These are phyloP conservation scores for Phrynosoma platyrhinos DNA, from an alignment of 2,113 vertebrate genomes.

Conservation along the genomic window DNA sequence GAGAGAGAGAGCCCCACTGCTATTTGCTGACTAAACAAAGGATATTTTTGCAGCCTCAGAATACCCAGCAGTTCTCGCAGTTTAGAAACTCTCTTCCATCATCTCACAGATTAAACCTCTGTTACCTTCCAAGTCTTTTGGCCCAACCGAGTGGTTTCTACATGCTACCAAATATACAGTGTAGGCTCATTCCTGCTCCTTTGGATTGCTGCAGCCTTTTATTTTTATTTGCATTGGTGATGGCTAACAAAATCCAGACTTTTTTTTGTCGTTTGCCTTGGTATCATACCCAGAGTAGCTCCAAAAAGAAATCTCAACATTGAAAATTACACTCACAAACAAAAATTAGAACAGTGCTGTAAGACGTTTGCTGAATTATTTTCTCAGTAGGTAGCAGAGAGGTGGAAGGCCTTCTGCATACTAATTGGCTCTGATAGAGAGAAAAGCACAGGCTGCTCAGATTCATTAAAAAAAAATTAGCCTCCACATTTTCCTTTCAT, in stretches of 20 bases:
- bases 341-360: background rate
- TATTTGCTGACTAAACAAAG: constrained; percentile 35
- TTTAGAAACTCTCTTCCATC: background rate
- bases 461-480: background rate
- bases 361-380: background rate
- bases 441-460: background rate
- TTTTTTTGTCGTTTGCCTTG: background rate
- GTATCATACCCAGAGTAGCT: background rate
- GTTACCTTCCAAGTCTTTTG: background rate
- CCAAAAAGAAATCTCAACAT: background rate
- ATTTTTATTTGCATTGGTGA: background rate
- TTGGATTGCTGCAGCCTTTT: background rate
- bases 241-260: background rate
- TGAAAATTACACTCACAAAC: constrained; percentile 3
- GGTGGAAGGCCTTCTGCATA: background rate
- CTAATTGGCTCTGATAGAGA: background rate
- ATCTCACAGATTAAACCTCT: rapidly evolving
- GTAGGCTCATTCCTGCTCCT: background rate
- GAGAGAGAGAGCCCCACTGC: background rate
- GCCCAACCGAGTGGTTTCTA: background rate
- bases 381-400: background rate
- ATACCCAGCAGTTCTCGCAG: background rate
- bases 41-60: background rate
- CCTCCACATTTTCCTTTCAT: background rate
- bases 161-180: background rate